phyloP scores from a whole-genome alignment of 2,888 invertebrate genomes.

The Trachelus tabidus region DNA sequence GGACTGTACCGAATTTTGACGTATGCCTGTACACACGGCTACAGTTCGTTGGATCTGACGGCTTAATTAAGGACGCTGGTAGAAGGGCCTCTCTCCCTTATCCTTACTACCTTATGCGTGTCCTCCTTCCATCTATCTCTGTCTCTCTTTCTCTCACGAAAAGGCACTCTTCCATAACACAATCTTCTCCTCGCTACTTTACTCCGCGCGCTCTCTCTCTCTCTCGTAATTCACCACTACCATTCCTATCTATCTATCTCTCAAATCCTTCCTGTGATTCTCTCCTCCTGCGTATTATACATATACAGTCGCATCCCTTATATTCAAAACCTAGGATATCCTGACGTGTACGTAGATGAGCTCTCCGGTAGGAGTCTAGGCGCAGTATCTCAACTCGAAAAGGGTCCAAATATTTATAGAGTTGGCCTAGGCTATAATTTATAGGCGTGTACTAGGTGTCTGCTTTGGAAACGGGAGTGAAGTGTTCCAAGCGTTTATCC shows the following conservation, averaged over 20 bases:
- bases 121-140: background rate
- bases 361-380: background rate
- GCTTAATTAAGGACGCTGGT: constrained; percentile 39
- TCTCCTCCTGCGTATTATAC: background rate
- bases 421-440: constrained; percentile 14
- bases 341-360: background rate
- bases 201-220: background rate
- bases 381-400: constrained; percentile 9
- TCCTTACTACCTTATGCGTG: background rate
- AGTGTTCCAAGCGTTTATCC: constrained; percentile 4
- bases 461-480: constrained; percentile 5
- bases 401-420: constrained; percentile 25
- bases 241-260: background rate
- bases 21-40: background rate
- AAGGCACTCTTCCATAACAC: background rate
- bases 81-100: background rate
- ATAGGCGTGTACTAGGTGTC: constrained; percentile 11
- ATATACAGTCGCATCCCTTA: background rate
- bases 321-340: background rate
- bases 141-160: background rate
- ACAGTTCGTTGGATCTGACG: constrained; percentile 28
- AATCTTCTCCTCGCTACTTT: background rate
- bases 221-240: background rate
- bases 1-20: background rate
- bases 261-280: background rate